These are phyloP conservation scores for Chaetodon auriga DNA, from an alignment of 2,113 vertebrate genomes.

Conservation along the genomic window DNA sequence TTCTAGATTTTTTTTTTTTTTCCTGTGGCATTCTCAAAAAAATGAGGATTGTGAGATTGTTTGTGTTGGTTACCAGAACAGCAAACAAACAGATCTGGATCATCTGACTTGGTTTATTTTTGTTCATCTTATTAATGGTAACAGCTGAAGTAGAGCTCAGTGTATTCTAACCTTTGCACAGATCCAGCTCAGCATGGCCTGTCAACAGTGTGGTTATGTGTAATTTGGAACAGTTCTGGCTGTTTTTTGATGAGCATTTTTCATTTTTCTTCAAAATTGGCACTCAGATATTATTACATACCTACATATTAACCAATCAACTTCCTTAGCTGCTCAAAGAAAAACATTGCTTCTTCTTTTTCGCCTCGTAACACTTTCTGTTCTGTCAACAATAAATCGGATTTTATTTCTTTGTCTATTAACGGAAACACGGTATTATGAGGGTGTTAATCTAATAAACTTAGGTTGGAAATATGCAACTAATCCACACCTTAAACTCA, in stretches of 20 bases:
- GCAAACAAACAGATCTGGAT: not conserved
- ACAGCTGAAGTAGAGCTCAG: no score
- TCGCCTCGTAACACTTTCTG: not conserved
- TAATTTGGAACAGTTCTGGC: not conserved
- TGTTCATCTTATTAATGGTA: not conserved
- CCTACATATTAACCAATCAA: no score
- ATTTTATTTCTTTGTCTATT: conserved; percentile 3
- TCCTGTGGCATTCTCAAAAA: conserved; percentile 11
- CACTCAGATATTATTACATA: no score
- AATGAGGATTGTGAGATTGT: not conserved
- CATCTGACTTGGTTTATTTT: not conserved
- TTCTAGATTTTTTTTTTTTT: not conserved
- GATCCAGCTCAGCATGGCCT: not conserved
- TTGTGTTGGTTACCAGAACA: conserved; percentile 9
- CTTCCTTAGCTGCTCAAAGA: not conserved
- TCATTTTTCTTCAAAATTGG: not conserved
- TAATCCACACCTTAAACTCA: conserved; percentile 30
- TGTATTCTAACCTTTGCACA: not conserved
- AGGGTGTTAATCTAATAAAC: conserved; percentile 34
- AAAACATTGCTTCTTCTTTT: not conserved
- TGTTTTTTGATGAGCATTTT: not conserved
- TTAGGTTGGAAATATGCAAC: conserved; percentile 32
- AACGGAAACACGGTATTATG: conserved; percentile 20
- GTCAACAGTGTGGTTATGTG: not conserved
- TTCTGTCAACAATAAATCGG: conserved; percentile 8